Base-by-base conservation (phyloP, 2,888 invertebrate species). In the Yponomeuta cagnagella region DNA sequence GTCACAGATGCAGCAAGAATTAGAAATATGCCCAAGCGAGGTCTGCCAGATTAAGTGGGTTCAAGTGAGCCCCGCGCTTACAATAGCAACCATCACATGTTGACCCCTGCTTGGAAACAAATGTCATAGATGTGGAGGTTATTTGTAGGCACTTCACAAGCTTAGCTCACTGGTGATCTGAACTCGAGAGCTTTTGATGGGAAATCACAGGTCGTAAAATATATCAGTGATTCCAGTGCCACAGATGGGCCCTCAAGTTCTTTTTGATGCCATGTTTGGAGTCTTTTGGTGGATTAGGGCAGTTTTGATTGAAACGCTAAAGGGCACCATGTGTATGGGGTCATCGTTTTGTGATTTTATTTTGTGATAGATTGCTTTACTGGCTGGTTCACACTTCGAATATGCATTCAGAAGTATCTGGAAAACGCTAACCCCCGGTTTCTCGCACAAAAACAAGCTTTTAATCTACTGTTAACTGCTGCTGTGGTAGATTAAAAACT, bases 1-100 rank as follows among this genome's bases (percentile, higher is more conserved):
- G 81, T 77, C 87, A 80, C 86, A 86, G 87, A 85, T 86, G 86
- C 78, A 82, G 76, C 77, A 82, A 82, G 84, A 84, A 86, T 86
- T 85, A 86, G 80, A 83, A 81, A 82, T 81, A 83, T 82, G 82
- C 82, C 78, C 77, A 68, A 58, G 72, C 68, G 74, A 69, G 48
- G 75, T 73, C 74, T 63, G 75, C 75, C 76, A 85, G 86, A 86
- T 86, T 86, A 86, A 85, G 83, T 84, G 82, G 81, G 77, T 80
- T 83, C 78, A 77, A 79, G 79, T 76, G 63, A 31, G 15, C 74
- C 73, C 76, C 74, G 72, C 74, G 72, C 76, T 74, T 80, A 80
- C 76, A 80, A 81, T 83, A 15, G 15, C 52, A 58, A 83, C 82
- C 82, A 82, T 85, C 43, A 58, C 52, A 4, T 1, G 15, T 58